phyloP scores from a whole-genome alignment of 2,797 vertebrate genomes.

The Ciconia nigra region DNA sequence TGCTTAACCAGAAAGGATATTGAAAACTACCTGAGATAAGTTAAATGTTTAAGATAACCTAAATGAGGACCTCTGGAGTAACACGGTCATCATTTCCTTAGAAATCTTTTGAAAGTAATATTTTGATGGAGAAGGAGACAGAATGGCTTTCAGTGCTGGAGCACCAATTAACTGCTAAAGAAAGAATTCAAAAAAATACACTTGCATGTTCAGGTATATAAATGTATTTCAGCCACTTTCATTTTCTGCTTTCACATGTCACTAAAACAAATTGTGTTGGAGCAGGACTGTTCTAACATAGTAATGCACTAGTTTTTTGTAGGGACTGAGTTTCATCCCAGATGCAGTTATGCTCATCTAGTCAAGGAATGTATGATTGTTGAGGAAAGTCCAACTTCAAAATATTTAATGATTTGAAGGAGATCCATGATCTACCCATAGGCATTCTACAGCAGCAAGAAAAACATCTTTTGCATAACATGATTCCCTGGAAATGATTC shows the following conservation, averaged over 20 bases:
- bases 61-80: neutral
- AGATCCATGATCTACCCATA: neutral
- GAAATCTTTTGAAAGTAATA: neutral
- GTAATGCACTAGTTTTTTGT: neutral
- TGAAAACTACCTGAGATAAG: neutral
- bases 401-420: neutral
- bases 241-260: neutral
- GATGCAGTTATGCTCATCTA: neutral
- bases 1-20: neutral
- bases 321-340: neutral
- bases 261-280: neutral
- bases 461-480: neutral
- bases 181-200: neutral
- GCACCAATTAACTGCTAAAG: neutral
- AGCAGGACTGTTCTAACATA: neutral
- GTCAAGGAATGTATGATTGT: neutral
- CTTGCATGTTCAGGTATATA: neutral
- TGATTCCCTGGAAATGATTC: constrained; percentile 56
- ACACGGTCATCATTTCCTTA: fast-evolving
- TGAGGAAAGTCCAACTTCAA: neutral
- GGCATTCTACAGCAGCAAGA: neutral
- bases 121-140: neutral
- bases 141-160: neutral
- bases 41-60: neutral
- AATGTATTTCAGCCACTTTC: neutral